A percentile compares a stretch with the other conserved stretches of the same genome.
These are phyloP conservation scores for Emydocephalus ijimae DNA, from an alignment of 2,113 vertebrate genomes.

Conservation along the genomic window DNA sequence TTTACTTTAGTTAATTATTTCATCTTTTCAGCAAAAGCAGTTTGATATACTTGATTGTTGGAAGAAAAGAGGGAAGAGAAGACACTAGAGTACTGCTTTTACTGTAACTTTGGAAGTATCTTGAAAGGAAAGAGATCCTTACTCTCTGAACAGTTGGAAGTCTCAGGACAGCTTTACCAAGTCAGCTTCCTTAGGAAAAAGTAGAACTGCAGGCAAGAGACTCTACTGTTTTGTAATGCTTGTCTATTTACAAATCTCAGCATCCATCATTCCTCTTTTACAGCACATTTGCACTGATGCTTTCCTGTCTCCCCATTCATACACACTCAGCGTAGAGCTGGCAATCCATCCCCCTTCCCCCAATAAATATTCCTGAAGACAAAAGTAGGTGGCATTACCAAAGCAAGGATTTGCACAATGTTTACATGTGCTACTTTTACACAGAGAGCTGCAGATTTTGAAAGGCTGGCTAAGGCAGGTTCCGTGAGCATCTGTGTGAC, in stretches of 20 bases:
- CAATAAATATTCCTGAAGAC: neutral
- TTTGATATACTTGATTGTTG: conserved; percentile 54
- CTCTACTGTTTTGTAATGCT: neutral
- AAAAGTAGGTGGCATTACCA: neutral
- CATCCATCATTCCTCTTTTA: neutral
- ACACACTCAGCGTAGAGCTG: neutral
- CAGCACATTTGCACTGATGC: neutral
- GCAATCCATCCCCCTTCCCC: neutral
- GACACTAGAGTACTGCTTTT: conserved; percentile 55
- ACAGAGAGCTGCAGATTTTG: neutral
- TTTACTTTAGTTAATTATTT: conserved; percentile 63
- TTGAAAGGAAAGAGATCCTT: conserved; percentile 45
- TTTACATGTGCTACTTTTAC: neutral
- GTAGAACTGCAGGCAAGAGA: neutral
- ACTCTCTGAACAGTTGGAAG: neutral
- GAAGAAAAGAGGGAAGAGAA: conserved; percentile 52
- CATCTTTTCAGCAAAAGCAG: conserved; percentile 49
- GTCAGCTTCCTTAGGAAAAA: neutral
- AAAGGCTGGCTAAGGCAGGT: neutral
- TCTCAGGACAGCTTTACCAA: neutral
- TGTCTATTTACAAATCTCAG: neutral
- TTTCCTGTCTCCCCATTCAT: neutral
- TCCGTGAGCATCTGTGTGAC: neutral
- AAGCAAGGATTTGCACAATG: neutral
- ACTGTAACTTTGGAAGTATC: conserved; percentile 50